Evolutionary conservation across 1,140 invertebrate genomes (phyloP).

Genomic region (Branchinecta lindahli): DNA sequence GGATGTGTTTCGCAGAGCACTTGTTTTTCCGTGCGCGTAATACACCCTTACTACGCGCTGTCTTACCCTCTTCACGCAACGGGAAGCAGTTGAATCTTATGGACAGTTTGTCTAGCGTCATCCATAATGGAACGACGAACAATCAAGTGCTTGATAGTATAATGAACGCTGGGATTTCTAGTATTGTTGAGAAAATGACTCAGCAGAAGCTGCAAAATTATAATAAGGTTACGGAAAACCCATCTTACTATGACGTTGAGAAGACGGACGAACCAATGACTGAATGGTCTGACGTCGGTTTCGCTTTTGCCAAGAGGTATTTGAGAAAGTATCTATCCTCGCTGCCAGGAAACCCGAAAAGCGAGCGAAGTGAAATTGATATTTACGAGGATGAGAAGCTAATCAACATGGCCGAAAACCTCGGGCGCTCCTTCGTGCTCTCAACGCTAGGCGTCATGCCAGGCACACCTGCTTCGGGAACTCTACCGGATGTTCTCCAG

Average conservation of each 20-base stretch:
- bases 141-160: background rate
- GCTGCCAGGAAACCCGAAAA: background rate
- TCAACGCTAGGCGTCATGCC: background rate
- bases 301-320: background rate
- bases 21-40: background rate
- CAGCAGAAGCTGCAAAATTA: background rate
- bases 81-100: background rate
- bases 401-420: background rate
- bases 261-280: background rate
- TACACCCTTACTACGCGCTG: background rate
- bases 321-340: background rate
- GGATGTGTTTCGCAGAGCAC: background rate
- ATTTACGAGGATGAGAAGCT: background rate
- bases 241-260: background rate
- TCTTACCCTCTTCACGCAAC: background rate
- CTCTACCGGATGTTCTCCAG: background rate
- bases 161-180: background rate
- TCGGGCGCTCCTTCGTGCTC: background rate
- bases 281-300: background rate
- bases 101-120: background rate
- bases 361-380: background rate
- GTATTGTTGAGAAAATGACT: background rate
- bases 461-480: background rate
- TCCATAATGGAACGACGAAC: background rate
- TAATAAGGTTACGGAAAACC: background rate